Evolutionary conservation across 2,113 vertebrate species (phyloP), one percentile per base, ranked within the genome.

Genomic region (Phaethon lepturus): DNA sequence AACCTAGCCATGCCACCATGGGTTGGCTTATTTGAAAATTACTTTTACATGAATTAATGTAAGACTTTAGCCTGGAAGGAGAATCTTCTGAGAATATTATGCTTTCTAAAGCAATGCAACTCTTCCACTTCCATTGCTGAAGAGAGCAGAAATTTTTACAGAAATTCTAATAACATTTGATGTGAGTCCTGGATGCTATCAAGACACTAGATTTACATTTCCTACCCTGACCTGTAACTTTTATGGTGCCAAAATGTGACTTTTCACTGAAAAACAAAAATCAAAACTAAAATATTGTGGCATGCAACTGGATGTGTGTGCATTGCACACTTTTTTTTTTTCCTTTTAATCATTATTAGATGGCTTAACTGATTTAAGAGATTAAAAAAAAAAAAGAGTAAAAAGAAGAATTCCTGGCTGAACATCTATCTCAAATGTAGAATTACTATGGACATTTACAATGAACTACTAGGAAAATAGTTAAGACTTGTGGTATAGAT

Each of bases 231-330:
- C 6, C 26, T 26, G 22, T 4, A 66, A 58, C 3, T 26, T 52
- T 47, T 33, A 24, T 13, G 17, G 6, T 17, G 7, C 40, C 4
- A 81, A 69, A 56, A 85, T 44, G 9, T 25, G 9, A 33, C 5
- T 75, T 80, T 64, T n/a, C 4, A 19, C 14, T 52, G 12, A 31
- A 55, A 35, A 49, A 58, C 40, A 11, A 4, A 66, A 45, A 44
- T 9, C 2, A 31, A 53, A 79, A 7, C 6, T 38, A 38, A 42
- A 28, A 7, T 19, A 35, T 10, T 1, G 16, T 38, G 56, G 0
- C 6, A 33, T 5, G 1, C 2, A 71, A 42, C 2, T 58, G 6
- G 35, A 2, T 33, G 14, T 28, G 4, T 69, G 10, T 52, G 10
- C 72, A 25, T 66, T 23, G 47, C 18, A 13, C 7, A 3, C 6